Conservation (phyloP, 2,797 vertebrate genomes). For the Catostomus latipinnis region DNA sequence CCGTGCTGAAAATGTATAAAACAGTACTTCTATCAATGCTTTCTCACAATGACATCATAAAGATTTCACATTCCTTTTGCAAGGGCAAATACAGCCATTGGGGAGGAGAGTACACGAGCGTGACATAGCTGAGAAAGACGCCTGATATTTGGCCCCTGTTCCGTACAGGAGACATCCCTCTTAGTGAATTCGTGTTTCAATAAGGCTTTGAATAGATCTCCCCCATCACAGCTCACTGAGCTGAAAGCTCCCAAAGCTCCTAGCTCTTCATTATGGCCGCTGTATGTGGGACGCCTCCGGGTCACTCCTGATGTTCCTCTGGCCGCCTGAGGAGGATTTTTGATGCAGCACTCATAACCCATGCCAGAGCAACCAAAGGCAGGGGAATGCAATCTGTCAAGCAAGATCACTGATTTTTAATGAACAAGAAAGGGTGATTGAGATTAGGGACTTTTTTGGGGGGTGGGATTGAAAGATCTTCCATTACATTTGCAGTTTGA, state of each 20-base stretch:
- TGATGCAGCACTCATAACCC: slow-evolving; percentile 40
- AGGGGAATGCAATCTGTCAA: slow-evolving; percentile 53
- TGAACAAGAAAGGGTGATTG: slow-evolving; percentile 45
- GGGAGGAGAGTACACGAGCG: slow-evolving; percentile 54
- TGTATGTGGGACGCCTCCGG: slow-evolving; percentile 64
- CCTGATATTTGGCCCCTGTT: slow-evolving; percentile 62
- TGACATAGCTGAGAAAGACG: slow-evolving; percentile 45
- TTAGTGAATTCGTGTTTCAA: slow-evolving; percentile 70
- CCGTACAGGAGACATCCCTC: slow-evolving; percentile 64
- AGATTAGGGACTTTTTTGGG: slow-evolving; percentile 12
- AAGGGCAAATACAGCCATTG: slow-evolving; percentile 43
- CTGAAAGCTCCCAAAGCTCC: slow-evolving; percentile 66
- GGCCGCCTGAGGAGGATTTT: slow-evolving; percentile 45
- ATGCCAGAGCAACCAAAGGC: slow-evolving; percentile 52
- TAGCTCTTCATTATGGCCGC: slow-evolving; percentile 69
- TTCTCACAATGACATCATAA: not conserved
- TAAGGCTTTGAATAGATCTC: slow-evolving; percentile 70
- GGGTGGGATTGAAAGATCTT: slow-evolving; percentile 17
- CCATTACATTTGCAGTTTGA: slow-evolving; percentile 14
- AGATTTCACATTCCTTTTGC: slow-evolving; percentile 2
- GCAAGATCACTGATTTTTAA: slow-evolving; percentile 59
- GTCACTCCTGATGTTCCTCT: slow-evolving; percentile 54
- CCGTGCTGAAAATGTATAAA: not conserved
- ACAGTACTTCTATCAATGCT: slow-evolving; percentile 4
- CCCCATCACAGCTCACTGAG: slow-evolving; percentile 61